phyloP scores from a whole-genome alignment of 2,888 invertebrate species.

The Campoletis raptor region DNA sequence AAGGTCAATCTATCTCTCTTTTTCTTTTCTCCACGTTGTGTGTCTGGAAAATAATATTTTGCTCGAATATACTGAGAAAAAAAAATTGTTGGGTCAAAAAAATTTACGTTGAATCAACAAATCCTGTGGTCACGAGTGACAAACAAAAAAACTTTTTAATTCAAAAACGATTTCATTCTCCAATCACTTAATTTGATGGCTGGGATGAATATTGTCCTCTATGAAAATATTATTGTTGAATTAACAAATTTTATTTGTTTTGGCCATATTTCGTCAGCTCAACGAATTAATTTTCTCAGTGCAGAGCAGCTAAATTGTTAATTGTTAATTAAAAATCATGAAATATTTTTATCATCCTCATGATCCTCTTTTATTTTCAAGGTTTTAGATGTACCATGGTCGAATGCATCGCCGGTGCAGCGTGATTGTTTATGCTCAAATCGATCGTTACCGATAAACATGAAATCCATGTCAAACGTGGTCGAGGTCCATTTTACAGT shows the following conservation, averaged over 20 bases:
- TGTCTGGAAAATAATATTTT: neutral
- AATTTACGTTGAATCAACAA: too few species aligned
- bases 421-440: slow-evolving; percentile 93
- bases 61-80: neutral
- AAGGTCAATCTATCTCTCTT: neutral
- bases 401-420: slow-evolving; percentile 89
- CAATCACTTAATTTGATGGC: too few species aligned
- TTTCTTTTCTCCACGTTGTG: neutral
- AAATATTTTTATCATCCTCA: neutral
- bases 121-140: too few species aligned
- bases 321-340: neutral
- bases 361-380: slow-evolving; percentile 79
- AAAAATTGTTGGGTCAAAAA: too few species aligned
- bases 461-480: slow-evolving; percentile 91
- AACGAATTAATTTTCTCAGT: too few species aligned
- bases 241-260: too few species aligned
- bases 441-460: slow-evolving; percentile 89
- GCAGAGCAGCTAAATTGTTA: too few species aligned
- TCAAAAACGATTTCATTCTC: too few species aligned
- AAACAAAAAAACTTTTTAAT: too few species aligned
- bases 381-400: slow-evolving; percentile 92
- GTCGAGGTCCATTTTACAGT: slow-evolving; percentile 94
- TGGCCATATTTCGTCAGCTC: too few species aligned
- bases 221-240: too few species aligned
- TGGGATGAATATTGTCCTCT: too few species aligned